phyloP scores from a whole-genome alignment of 1,140 invertebrate genomes.

The Penaeus indicus region DNA sequence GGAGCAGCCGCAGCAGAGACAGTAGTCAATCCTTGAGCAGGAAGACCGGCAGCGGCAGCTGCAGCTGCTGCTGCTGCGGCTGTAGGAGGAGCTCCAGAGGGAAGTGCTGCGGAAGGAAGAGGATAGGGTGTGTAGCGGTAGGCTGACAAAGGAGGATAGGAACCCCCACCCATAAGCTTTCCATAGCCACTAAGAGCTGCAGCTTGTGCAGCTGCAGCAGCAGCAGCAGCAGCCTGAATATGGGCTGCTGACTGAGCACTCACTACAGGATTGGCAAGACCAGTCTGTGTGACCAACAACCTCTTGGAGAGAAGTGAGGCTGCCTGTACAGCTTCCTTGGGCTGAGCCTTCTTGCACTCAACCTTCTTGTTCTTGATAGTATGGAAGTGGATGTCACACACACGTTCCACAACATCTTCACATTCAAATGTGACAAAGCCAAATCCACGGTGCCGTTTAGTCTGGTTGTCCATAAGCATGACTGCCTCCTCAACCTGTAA shows the following conservation, averaged over 20 bases:
- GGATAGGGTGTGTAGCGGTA: conserved; percentile 79
- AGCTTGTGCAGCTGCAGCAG: conserved; percentile 78
- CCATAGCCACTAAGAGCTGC: conserved; percentile 78
- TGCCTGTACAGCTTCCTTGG: conserved; percentile 88
- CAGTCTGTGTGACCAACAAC: conserved; percentile 75
- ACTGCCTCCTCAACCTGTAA: conserved; percentile 83
- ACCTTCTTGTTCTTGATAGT: conserved; percentile 95
- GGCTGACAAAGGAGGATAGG: conserved; percentile 64
- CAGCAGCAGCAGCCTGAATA: conserved; percentile 73
- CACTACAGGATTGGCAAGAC: conserved; percentile 52
- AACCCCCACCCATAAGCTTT: conserved; percentile 76
- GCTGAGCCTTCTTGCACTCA: conserved; percentile 93
- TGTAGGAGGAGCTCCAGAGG: conserved; percentile 80
- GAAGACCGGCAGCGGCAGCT: conserved; percentile 47
- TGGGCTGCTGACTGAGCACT: conserved; percentile 59
- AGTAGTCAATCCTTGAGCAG: conserved; percentile 32
- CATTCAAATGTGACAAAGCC: conserved; percentile 94
- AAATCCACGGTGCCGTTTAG: conserved; percentile 90
- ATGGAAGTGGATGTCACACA: conserved; percentile 93
- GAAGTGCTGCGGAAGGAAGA: conserved; percentile 70
- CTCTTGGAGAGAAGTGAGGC: conserved; percentile 78
- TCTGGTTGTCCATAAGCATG: conserved; percentile 95
- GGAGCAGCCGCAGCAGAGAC: conserved; percentile 73
- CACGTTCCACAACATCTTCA: conserved; percentile 88
- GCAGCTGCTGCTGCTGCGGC: conserved; percentile 75